Base-by-base conservation (phyloP, 2,888 invertebrate genomes). In the Rutpela maculata region DNA sequence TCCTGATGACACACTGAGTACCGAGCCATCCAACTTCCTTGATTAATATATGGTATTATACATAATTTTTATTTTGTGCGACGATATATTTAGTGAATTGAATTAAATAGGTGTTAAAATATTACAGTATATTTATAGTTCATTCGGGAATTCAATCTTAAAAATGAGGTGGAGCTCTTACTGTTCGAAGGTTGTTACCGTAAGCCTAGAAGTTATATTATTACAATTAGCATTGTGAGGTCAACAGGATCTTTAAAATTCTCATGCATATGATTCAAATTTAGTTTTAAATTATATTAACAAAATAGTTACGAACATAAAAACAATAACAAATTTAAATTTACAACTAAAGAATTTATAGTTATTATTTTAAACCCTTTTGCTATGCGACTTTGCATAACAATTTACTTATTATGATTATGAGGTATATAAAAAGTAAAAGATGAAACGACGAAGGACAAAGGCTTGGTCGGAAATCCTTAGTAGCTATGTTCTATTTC, bases 391-490 rank as follows among this genome's bases (percentile, higher is more conserved):
- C 1, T 50, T 50, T 12, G 7, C 50, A 50, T 50, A 50, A 35
- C 31, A 7, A 50, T 50, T n/a, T n/a, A 50, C 12, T 43, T 43
- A 35, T 43, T 1, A 43, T 43, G 43, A 35, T 43, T 1, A 43
- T 43, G 43, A 43, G 15, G 12, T 43, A 50, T 50, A 17, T 50
- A 50, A 50, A 50, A 50, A 17, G 50, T 50, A 17, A 50, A 50
- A 50, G 5, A 50, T 50, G 50, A n/a, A 50, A 50, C n/a, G 17
- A n/a, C 15, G 50, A 59, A 59, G 59, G 59, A 59, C 22, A 12
- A 12, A 59, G 59, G 59, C 19, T 59, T 59, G 59, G 59, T 59
- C 19, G 59, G 59, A 18, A 59, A 12, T 59, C 59, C 11, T 59
- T 18, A 59, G 10, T 5, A 0, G 11, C 6, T 22, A 59, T 22